Conservation (phyloP, 2,113 vertebrate genomes). For the Martes martes region DNA sequence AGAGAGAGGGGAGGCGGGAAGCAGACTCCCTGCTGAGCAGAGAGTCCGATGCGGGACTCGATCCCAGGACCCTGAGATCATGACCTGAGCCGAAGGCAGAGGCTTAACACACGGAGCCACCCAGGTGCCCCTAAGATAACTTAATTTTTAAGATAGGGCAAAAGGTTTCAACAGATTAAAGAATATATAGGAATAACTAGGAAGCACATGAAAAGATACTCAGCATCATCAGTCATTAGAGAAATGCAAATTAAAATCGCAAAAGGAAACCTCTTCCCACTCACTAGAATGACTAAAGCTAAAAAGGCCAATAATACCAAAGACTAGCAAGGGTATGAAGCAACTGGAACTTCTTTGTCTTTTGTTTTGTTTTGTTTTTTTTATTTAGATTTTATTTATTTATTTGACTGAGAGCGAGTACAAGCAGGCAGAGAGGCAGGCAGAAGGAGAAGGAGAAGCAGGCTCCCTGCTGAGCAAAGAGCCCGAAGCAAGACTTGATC, state of each 20-base stretch:
- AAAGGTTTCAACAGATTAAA: not conserved
- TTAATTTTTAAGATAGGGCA: not conserved
- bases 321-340: not conserved
- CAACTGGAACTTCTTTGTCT: not conserved
- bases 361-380: too few species aligned
- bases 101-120: too few species aligned
- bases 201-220: not conserved
- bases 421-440: not conserved
- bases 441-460: not conserved
- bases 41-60: too few species aligned
- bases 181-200: not conserved
- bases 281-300: constrained; percentile 23
- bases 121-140: not conserved
- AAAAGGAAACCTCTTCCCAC: constrained; percentile 1
- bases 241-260: constrained; percentile 56
- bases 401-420: not conserved
- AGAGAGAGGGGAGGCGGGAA: too few species aligned
- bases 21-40: too few species aligned
- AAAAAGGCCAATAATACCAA: constrained; percentile 17
- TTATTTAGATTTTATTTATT: not conserved
- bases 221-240: constrained; percentile 30
- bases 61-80: too few species aligned
- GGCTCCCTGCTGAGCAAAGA: too few species aligned
- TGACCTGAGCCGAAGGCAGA: too few species aligned
- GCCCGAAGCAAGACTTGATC: too few species aligned